Evolutionary conservation across 2,797 vertebrate genomes (phyloP).

Genomic region (Gephyroberyx darwinii): DNA sequence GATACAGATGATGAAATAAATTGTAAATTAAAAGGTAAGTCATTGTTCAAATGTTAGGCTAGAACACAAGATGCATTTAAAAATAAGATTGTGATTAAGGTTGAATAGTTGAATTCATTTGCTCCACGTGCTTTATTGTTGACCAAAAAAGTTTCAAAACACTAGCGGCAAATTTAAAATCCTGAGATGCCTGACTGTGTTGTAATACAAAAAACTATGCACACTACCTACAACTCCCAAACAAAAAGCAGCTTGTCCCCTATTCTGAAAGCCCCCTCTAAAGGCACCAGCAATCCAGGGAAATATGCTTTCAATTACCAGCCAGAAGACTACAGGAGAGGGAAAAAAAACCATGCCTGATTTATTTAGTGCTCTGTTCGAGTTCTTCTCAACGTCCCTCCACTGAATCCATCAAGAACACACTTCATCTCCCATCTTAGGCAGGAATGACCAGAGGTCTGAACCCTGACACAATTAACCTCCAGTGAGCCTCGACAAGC

Average conservation of each 20-base stretch:
- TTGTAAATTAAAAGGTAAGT: background rate
- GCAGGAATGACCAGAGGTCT: conserved; percentile 85
- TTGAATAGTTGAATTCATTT: background rate
- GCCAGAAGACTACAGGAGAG: conserved; percentile 82
- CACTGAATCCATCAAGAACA: conserved; percentile 87
- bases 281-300: conserved; percentile 71
- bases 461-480: conserved; percentile 79
- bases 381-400: conserved; percentile 90
- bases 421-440: conserved; percentile 87
- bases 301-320: conserved; percentile 97
- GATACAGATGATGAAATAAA: background rate
- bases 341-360: conserved; percentile 78
- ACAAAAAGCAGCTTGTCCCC: conserved; percentile 78
- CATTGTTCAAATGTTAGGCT: background rate
- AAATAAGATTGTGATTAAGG: conserved; percentile 12
- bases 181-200: conserved; percentile 28
- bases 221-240: conserved; percentile 55
- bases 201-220: conserved; percentile 47
- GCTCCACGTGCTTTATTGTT: conserved; percentile 4
- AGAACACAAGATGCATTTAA: background rate
- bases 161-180: conserved; percentile 28
- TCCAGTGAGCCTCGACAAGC: conserved; percentile 57
- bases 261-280: conserved; percentile 67
- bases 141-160: conserved; percentile 31
- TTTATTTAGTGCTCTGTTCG: conserved; percentile 90